A percentile compares a stretch with the other conserved stretches of the same genome.
These are phyloP conservation scores for Sprattus sprattus DNA, from an alignment of 2,113 vertebrate species.

Conservation along the genomic window DNA sequence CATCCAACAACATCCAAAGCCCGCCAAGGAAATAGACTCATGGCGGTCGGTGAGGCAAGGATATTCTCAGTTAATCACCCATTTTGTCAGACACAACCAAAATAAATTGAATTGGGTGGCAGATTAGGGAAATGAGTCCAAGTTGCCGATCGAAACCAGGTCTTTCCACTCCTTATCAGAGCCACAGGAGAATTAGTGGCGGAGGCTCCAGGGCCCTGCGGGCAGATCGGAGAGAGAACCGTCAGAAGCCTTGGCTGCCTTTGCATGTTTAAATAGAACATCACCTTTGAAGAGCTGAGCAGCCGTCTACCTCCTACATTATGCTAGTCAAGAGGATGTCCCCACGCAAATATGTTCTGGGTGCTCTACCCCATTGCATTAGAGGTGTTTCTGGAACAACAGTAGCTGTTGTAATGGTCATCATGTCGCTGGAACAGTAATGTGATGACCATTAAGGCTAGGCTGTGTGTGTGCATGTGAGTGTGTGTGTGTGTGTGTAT, in stretches of 20 bases:
- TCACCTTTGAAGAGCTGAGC: not conserved
- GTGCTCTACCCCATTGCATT: not conserved
- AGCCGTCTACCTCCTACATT: not conserved
- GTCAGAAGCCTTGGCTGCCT: not conserved
- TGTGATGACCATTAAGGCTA: not conserved
- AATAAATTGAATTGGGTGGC: constrained; percentile 16
- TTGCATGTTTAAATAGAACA: not conserved
- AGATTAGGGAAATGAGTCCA: constrained; percentile 18
- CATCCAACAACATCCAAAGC: not conserved
- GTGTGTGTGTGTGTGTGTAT: not conserved
- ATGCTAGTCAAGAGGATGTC: not conserved
- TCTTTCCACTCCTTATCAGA: constrained; percentile 6
- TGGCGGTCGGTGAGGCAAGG: not conserved
- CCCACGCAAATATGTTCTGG: not conserved
- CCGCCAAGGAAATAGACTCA: not conserved
- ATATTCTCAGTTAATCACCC: constrained; percentile 16
- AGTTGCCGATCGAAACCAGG: constrained; percentile 1
- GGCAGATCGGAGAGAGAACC: not conserved
- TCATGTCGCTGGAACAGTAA: not conserved
- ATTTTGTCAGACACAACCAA: constrained; percentile 9
- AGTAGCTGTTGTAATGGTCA: not conserved
- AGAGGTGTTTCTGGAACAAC: not conserved
- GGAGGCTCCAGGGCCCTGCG: not conserved
- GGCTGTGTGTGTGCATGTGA: not conserved
- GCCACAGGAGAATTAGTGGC: constrained; percentile 10